A percentile compares a stretch with the other conserved stretches of the same genome.
Conservation (phyloP, 2,888 invertebrate species). For the Aleiodes leptofemur region DNA sequence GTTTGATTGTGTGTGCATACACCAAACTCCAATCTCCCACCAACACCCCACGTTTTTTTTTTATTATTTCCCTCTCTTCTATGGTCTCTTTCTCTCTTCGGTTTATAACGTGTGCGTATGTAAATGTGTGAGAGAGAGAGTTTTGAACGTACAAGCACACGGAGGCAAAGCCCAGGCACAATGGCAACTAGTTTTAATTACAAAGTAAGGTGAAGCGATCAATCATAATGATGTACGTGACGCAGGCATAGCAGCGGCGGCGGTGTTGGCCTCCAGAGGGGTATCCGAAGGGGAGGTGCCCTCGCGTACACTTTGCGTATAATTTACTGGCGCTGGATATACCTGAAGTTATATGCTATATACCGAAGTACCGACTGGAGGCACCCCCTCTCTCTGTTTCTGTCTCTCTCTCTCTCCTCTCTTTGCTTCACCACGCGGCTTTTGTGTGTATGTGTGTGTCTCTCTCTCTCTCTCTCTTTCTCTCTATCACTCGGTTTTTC, state of each 20-base stretch:
- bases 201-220: constrained; percentile 76
- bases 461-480: not conserved
- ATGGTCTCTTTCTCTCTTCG: not conserved
- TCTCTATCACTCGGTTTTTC: not conserved
- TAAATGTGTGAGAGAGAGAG: constrained; percentile 49
- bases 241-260: constrained; percentile 68
- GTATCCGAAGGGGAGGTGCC: constrained; percentile 58
- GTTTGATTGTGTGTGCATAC: not conserved
- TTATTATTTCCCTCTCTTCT: not conserved
- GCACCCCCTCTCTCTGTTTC: constrained; percentile 46
- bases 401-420: constrained; percentile 39
- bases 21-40: constrained; percentile 4
- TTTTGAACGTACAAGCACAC: constrained; percentile 62
- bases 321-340: constrained; percentile 75
- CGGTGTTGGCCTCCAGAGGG: constrained; percentile 36
- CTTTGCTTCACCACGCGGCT: constrained; percentile 26
- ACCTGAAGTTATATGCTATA: constrained; percentile 72
- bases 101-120: constrained; percentile 49
- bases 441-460: not conserved
- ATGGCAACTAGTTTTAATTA: constrained; percentile 76
- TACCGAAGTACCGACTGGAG: constrained; percentile 63
- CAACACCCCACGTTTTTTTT: not conserved
- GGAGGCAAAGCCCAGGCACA: constrained; percentile 68
- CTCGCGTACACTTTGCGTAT: constrained; percentile 75
- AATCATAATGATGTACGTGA: constrained; percentile 76